Conservation (phyloP, 2,113 vertebrate genomes). For the Dasypus novemcinctus region DNA sequence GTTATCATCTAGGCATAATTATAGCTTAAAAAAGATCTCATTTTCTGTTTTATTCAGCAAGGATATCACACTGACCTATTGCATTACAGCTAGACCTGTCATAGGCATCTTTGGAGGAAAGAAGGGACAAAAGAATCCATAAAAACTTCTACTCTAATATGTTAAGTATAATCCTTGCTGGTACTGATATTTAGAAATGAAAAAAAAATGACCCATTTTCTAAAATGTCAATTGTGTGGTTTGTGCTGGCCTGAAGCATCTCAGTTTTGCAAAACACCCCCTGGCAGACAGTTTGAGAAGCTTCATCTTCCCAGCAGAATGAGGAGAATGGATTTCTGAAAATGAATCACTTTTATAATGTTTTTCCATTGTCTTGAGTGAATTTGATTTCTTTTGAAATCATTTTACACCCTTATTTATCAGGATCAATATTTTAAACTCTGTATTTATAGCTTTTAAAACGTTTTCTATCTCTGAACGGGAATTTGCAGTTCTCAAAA, state of each 20-base stretch:
- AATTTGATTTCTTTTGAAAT: neutral
- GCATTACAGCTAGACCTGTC: neutral
- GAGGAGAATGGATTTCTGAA: constrained; percentile 2
- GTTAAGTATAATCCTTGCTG: constrained; percentile 27
- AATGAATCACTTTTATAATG: neutral
- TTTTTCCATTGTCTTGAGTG: neutral
- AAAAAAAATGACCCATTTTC: constrained; percentile 32
- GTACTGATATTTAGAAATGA: constrained; percentile 46
- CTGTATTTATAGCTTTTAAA: neutral
- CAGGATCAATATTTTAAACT: constrained; percentile 20
- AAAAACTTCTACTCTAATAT: constrained; percentile 19
- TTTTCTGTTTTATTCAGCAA: constrained; percentile 51
- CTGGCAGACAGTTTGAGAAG: constrained; percentile 24
- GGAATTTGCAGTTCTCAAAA: neutral
- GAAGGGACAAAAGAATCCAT: neutral
- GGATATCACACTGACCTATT: neutral
- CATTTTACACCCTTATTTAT: neutral
- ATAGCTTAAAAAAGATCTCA: neutral
- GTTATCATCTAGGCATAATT: neutral
- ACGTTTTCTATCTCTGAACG: neutral
- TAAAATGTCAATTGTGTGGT: constrained; percentile 63
- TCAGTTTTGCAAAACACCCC: constrained; percentile 40
- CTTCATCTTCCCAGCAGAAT: neutral
- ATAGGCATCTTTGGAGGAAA: constrained; percentile 25
- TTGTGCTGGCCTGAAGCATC: neutral